Evolutionary conservation across 2,113 vertebrate genomes (phyloP).

Genomic region (Ictalurus punctatus): DNA sequence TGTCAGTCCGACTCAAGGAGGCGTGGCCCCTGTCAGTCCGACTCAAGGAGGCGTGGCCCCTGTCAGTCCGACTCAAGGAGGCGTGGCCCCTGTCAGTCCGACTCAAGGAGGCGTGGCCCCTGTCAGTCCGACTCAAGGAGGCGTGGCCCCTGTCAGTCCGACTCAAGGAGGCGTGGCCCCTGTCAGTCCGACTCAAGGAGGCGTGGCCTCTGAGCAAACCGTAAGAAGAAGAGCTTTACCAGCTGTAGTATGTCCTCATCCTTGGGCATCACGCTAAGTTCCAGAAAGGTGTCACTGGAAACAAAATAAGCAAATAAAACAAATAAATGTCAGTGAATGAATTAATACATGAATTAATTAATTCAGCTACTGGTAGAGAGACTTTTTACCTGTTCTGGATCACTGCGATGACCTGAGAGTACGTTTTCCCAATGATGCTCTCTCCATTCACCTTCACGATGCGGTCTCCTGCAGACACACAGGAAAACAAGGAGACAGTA

Average conservation of each 20-base stretch:
- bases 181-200: too few species aligned
- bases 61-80: not conserved
- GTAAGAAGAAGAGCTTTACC: constrained; percentile 60
- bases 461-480: constrained; percentile 81
- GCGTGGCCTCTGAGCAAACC: not conserved
- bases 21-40: not conserved
- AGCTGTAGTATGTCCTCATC: constrained; percentile 97
- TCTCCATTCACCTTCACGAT: constrained; percentile 97
- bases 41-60: not conserved
- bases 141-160: not conserved
- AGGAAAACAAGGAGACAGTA: not conserved
- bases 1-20: not conserved
- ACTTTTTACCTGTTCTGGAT: constrained; percentile 91
- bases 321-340: not conserved
- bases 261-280: constrained; percentile 98
- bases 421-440: constrained; percentile 97
- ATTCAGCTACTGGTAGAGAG: not conserved
- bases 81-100: not conserved
- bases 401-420: constrained; percentile 94
- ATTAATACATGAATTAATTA: not conserved
- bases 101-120: not conserved
- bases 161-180: not conserved
- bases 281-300: constrained; percentile 87
- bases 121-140: too few species aligned
- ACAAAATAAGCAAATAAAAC: not conserved